A percentile compares a stretch with the other conserved stretches of the same genome.
Evolutionary conservation across 1,140 invertebrate species (phyloP).

Genomic region (Cydia strobilella): DNA sequence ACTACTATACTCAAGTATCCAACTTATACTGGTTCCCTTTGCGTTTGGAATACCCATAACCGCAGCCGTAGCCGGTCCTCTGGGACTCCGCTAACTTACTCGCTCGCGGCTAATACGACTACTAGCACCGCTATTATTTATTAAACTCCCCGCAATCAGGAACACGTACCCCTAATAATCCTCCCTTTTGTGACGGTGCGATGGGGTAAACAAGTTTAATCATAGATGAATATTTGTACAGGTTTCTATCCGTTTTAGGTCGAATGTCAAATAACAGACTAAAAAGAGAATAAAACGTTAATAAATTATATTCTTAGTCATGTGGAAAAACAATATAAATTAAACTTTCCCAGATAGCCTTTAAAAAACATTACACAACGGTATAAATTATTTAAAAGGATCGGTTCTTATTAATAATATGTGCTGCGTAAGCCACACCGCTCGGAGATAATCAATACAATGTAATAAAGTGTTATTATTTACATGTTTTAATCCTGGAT

Average conservation of each 20-base stretch:
- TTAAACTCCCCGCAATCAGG: slow-evolving; percentile 29
- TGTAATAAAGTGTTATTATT: too few relatives aligned
- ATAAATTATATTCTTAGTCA: too few relatives aligned
- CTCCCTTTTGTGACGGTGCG: slow-evolving; percentile 8
- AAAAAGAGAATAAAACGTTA: background rate
- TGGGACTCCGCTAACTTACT: slow-evolving; percentile 13
- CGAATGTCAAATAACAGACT: background rate
- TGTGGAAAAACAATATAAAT: too few relatives aligned
- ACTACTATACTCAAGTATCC: background rate
- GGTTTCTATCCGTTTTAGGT: background rate
- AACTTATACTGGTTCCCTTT: background rate
- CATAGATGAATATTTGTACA: background rate
- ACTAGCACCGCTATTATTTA: slow-evolving; percentile 20
- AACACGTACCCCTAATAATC: slow-evolving; percentile 17
- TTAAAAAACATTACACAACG: too few relatives aligned
- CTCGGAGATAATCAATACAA: too few relatives aligned
- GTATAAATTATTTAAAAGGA: too few relatives aligned
- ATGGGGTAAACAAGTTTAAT: background rate
- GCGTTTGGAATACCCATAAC: background rate
- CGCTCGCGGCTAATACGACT: slow-evolving; percentile 24
- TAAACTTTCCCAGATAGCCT: too few relatives aligned
- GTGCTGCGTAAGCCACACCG: too few relatives aligned
- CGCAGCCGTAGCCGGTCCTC: slow-evolving; percentile 15
- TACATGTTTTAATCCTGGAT: background rate
- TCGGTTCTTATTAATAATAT: too few relatives aligned